Base-by-base conservation (phyloP, 2,888 invertebrate genomes). In the Nycteola revayana region DNA sequence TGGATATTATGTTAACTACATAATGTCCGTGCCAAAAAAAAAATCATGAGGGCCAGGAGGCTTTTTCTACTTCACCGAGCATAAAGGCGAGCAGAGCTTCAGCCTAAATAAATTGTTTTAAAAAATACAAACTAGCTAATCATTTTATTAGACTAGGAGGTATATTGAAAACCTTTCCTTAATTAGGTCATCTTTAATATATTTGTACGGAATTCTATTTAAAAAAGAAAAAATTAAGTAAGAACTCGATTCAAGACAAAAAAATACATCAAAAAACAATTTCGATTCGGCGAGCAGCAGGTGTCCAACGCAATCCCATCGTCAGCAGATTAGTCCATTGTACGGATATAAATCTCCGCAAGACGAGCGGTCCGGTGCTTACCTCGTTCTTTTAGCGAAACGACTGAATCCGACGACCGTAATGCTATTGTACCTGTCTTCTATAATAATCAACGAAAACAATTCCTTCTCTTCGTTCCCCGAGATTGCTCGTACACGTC, bases 321-420 rank as follows among this genome's bases (percentile, higher is more conserved):
- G 78, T 78, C 82, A 77, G 75, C 76, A 74, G 72, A 78, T 80
- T 77, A 76, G 70, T 77, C 64, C 64, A 76, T 75, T 80, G 74
- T 79, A 70, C 66, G 71, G 56, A 67, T 65, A 83, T 80, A 83
- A 81, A 81, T 81, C 78, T 80, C 62, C 49, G 42, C 53, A 53
- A 51, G 59, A 54, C 43, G 43, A 54, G 60, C 64, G 60, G 60
- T 62, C 52, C 56, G 61, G 50, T 67, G 69, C 71, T 73, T 72
- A 75, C 66, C 62, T 66, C 60, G 60, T 66, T 67, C 65, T 72
- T 75, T 72, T 68, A 55, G 50, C 52, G 44, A n/a, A n/a, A 51
- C 38, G 33, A 33, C 51, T 36, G 36, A 37, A 61, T 52, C 36
- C 41, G 38, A 34, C 32, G 40, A 39, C 29, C 38, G 42, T 28